phyloP scores from a whole-genome alignment of 2,888 invertebrate species.

The Sphecodes monilicornis region DNA sequence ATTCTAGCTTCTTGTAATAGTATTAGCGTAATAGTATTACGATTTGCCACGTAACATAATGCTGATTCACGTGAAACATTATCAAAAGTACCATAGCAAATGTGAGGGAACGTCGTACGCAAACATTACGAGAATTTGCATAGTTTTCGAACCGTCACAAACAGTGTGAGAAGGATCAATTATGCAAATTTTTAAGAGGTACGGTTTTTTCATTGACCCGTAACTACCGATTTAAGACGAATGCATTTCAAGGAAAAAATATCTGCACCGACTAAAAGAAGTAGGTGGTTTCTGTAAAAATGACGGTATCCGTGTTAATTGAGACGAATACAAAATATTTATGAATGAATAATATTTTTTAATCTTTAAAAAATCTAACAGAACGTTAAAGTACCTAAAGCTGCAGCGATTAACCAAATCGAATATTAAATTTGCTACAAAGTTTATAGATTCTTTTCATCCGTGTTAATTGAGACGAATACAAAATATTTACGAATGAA shows the following conservation, averaged over 20 bases:
- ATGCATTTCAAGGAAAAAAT: background rate
- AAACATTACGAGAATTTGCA: constrained; percentile 37
- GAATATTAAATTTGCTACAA: too few species aligned
- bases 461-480: too few species aligned
- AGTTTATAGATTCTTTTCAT: too few species aligned
- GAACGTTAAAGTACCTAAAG: too few species aligned
- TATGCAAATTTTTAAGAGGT: constrained; percentile 1
- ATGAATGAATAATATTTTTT: too few species aligned
- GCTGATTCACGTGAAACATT: background rate
- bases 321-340: too few species aligned
- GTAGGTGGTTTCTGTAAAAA: too few species aligned
- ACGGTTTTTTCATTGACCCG: background rate
- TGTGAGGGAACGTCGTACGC: background rate
- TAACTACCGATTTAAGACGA: background rate
- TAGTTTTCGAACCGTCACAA: constrained; percentile 24
- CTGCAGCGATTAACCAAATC: too few species aligned
- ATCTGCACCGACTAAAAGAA: too few species aligned
- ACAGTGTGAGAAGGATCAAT: background rate
- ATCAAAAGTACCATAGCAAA: constrained; percentile 23
- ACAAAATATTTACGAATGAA: too few species aligned
- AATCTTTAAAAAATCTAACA: too few species aligned
- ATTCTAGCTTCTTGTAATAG: background rate
- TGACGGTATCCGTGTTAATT: too few species aligned
- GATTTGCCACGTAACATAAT: constrained; percentile 3
- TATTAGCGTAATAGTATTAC: background rate